Conservation (phyloP, 2,113 vertebrate species). For the Calyptommatus sinebrachiatus region DNA sequence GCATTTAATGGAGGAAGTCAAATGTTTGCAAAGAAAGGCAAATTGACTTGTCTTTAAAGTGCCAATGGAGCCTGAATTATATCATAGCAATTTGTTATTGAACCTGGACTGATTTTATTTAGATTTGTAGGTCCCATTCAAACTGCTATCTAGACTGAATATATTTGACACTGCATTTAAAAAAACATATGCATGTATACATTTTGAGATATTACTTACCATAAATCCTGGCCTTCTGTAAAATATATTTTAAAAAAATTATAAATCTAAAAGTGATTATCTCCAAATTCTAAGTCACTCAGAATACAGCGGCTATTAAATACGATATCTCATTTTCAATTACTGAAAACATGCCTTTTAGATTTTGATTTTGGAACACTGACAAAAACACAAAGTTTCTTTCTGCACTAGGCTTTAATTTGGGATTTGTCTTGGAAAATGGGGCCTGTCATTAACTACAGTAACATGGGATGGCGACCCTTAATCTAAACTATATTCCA, state of each 20-base stretch:
- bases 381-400: background rate
- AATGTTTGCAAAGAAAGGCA: background rate
- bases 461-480: no score
- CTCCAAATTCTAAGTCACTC: background rate
- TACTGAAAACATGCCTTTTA: background rate
- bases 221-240: background rate
- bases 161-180: background rate
- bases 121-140: background rate
- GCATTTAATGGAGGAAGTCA: background rate
- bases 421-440: no score
- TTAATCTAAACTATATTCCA: no score
- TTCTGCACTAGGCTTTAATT: no score
- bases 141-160: background rate
- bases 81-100: background rate
- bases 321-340: background rate
- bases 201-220: conserved; percentile 1
- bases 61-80: background rate
- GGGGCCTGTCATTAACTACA: no score
- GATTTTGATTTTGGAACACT: background rate
- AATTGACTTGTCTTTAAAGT: conserved; percentile 30
- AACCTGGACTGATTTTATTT: background rate
- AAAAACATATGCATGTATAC: conserved; percentile 8
- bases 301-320: background rate
- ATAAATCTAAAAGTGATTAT: background rate
- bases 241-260: background rate